Evolutionary conservation across 1,140 invertebrate species (phyloP), one percentile per base, ranked within the genome.

Genomic region (Eumeta japonica): DNA sequence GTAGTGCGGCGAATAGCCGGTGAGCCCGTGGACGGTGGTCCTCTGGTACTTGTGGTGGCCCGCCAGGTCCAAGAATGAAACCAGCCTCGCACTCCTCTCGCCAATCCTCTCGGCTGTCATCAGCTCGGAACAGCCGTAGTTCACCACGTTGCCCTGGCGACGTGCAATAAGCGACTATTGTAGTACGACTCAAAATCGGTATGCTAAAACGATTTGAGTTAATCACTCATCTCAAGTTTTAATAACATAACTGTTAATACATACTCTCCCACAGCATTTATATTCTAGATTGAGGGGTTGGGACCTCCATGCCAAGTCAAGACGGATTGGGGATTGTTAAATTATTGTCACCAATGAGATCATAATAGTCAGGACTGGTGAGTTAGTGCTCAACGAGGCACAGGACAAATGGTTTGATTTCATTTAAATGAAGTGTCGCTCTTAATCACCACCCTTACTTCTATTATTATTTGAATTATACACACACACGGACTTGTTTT

Each of bases 11-110:
- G 84, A 89, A 77, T 98, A 95, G 0, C 93, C 93, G 7, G 89
- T 93, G 2, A 98, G 72, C 0, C 95, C 95, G 58, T 95, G 88
- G 18, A 98, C 85, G 5, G 97, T 98, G 39, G 96, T 98, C 50
- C 89, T 83, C 49, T 98, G 79, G 65, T 98, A 99, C 64, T 98
- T 97, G 44, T 88, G 85, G 77, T 98, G 94, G 0, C 96, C 97
- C 3, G 95, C 95, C 43, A 98, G 77, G 79, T 99, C 97, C 55
- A 98, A 87, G 53, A 98, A 92, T 1, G 93, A 95, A 0, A 98
- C 88, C 20, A 97, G 74, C 75, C 95, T 96, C 3, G 88, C 86
- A 2, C 90, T 92, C 37, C 85, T 78, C 50, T 94, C 91, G 49
- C 90, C 93, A 31, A 98, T 97, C 55, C 97, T 91, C 70, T 98